Evolutionary conservation across 2,797 vertebrate species (phyloP).

Genomic region (Bufotes viridis): DNA sequence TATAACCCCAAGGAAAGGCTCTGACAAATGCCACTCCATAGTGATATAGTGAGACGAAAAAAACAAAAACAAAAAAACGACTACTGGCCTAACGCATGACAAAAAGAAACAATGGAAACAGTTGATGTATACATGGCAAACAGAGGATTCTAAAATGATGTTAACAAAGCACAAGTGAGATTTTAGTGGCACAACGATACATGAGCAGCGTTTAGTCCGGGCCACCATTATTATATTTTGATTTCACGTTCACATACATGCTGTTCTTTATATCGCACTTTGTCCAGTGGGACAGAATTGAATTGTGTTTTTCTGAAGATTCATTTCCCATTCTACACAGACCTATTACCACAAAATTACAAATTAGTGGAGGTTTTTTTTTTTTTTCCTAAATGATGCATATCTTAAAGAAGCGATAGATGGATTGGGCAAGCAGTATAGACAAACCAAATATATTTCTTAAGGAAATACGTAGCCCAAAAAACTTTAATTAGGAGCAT

Average conservation of each 20-base stretch:
- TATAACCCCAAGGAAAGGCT: too few relatives aligned
- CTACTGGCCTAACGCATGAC: too few relatives aligned
- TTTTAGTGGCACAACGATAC: neutral
- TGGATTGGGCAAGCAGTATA: too few relatives aligned
- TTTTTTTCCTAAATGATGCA: neutral
- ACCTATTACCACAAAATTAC: neutral
- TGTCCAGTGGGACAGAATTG: too few relatives aligned
- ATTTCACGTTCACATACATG: neutral
- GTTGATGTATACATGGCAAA: too few relatives aligned
- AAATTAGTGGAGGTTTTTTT: neutral
- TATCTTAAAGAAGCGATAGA: neutral
- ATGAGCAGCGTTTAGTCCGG: neutral
- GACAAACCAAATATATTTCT: neutral
- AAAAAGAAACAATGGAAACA: too few relatives aligned
- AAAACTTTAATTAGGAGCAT: neutral
- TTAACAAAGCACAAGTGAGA: neutral
- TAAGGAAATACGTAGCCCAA: neutral
- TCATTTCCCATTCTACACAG: neutral
- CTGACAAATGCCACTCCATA: too few relatives aligned
- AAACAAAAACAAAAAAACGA: too few relatives aligned
- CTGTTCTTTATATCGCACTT: too few relatives aligned
- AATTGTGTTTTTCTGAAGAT: neutral
- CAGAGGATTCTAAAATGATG: neutral
- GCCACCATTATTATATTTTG: too few relatives aligned
- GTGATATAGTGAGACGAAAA: too few relatives aligned